These are phyloP conservation scores for Yponomeuta evonymella DNA, from an alignment of 2,888 invertebrate genomes.

Conservation along the genomic window DNA sequence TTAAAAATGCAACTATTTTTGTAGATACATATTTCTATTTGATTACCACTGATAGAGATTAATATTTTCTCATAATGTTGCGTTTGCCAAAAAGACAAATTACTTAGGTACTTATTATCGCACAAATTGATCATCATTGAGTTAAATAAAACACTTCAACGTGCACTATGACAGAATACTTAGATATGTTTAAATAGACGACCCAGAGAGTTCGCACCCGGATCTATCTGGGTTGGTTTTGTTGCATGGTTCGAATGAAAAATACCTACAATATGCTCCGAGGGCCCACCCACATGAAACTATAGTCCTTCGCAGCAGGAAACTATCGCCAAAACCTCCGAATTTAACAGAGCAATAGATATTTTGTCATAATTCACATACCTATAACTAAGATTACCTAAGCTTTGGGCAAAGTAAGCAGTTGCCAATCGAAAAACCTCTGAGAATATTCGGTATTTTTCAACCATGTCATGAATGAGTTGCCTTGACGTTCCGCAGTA, in stretches of 20 bases:
- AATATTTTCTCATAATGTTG: conserved; percentile 68
- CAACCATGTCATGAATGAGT: conserved; percentile 60
- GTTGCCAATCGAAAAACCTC: conserved; percentile 29
- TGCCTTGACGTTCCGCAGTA: conserved; percentile 59
- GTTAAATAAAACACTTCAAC: conserved; percentile 17
- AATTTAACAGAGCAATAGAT: background rate
- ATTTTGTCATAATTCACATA: background rate
- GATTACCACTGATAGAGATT: conserved; percentile 69
- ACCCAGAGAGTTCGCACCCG: conserved; percentile 23
- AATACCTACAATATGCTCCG: conserved; percentile 33
- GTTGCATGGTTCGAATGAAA: conserved; percentile 38
- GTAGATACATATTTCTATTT: conserved; percentile 71
- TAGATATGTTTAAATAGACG: conserved; percentile 4
- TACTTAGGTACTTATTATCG: conserved; percentile 50
- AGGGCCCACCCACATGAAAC: conserved; percentile 23
- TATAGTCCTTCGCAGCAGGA: conserved; percentile 5
- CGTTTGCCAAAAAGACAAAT: conserved; percentile 57
- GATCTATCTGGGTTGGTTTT: conserved; percentile 26
- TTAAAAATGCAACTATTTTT: conserved; percentile 73
- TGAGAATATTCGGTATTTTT: conserved; percentile 54
- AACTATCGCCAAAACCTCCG: too few species aligned
- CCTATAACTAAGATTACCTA: background rate
- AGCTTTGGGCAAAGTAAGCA: background rate
- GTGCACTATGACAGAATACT: conserved; percentile 14
- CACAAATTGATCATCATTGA: conserved; percentile 45